Evolutionary conservation across 2,888 invertebrate genomes (phyloP).

Genomic region (Hemithea aestivaria): DNA sequence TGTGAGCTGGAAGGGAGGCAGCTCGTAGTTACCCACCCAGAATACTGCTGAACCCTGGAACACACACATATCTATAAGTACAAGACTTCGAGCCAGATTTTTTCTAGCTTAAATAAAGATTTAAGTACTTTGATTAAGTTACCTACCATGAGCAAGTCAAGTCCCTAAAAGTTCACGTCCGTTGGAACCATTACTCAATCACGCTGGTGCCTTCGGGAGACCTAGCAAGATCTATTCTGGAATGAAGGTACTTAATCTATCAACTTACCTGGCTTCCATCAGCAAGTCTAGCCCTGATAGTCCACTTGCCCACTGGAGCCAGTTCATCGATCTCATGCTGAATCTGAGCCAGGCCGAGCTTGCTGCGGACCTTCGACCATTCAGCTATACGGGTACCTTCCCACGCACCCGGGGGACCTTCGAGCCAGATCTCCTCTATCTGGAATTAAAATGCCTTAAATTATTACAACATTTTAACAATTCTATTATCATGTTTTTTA

Average conservation of each 20-base stretch:
- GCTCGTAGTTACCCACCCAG: constrained; percentile 75
- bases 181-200: too few relatives aligned
- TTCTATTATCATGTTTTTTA: too few relatives aligned
- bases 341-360: constrained; percentile 80
- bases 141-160: too few relatives aligned
- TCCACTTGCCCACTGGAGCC: constrained; percentile 61
- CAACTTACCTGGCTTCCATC: constrained; percentile 62
- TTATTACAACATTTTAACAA: too few relatives aligned
- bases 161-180: too few relatives aligned
- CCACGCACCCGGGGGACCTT: constrained; percentile 80
- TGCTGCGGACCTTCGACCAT: constrained; percentile 80
- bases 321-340: constrained; percentile 66
- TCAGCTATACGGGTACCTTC: constrained; percentile 79
- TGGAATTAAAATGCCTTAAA: constrained; percentile 42
- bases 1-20: constrained; percentile 80
- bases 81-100: too few relatives aligned
- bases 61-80: too few relatives aligned
- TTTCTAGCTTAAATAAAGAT: too few relatives aligned
- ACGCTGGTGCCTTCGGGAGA: too few relatives aligned
- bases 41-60: constrained; percentile 61
- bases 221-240: too few relatives aligned
- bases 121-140: too few relatives aligned
- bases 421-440: constrained; percentile 82
- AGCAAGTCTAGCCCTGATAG: constrained; percentile 47
- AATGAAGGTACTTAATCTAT: background rate